Evolutionary conservation across 2,888 invertebrate genomes (phyloP).

Genomic region (Toxonevra muliebris): DNA sequence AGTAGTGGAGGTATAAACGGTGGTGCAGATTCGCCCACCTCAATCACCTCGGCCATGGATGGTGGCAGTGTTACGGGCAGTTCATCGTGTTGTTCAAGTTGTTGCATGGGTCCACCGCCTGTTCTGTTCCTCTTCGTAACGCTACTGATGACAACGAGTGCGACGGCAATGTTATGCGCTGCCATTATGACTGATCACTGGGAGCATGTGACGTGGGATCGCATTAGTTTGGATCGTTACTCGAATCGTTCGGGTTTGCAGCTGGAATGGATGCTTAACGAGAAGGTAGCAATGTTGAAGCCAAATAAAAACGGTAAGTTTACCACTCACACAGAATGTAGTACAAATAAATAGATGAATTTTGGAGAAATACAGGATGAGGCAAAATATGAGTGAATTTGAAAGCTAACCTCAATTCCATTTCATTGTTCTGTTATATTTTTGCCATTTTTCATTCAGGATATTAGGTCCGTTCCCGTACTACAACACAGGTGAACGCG

Average conservation of each 20-base stretch:
- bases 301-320: slow-evolving; percentile 61
- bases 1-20: slow-evolving; percentile 37
- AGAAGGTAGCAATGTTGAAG: slow-evolving; percentile 76
- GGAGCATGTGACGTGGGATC: slow-evolving; percentile 88
- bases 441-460: too few species aligned
- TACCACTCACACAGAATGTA: too few species aligned
- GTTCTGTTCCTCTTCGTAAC: slow-evolving; percentile 65
- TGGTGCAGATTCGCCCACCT: slow-evolving; percentile 53
- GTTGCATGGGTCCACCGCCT: slow-evolving; percentile 63
- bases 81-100: slow-evolving; percentile 56
- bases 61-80: slow-evolving; percentile 52
- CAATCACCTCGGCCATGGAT: slow-evolving; percentile 58
- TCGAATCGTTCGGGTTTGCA: slow-evolving; percentile 67
- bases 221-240: slow-evolving; percentile 64
- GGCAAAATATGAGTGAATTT: too few species aligned
- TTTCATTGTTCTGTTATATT: too few species aligned
- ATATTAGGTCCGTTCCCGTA: too few species aligned
- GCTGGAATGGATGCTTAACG: slow-evolving; percentile 80
- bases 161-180: slow-evolving; percentile 82
- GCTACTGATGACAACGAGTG: slow-evolving; percentile 76
- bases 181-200: slow-evolving; percentile 92
- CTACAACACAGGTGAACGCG: too few species aligned
- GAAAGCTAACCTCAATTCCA: too few species aligned
- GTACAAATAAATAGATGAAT: too few species aligned
- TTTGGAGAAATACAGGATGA: too few species aligned